Conservation (phyloP, 1,140 invertebrate genomes). For the Drosophila triauraria region DNA sequence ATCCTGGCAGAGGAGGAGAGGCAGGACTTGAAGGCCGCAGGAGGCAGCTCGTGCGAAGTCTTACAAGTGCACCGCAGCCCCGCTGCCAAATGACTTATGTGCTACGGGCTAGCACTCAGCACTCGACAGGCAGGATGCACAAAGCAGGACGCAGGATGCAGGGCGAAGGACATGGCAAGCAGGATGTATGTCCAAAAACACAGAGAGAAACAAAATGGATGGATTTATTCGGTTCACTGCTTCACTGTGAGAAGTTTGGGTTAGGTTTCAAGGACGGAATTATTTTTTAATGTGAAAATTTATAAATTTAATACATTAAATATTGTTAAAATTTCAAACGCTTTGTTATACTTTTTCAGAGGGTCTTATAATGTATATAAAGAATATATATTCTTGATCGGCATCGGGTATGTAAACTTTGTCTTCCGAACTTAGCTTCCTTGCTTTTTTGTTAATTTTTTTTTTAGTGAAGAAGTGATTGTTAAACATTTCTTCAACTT, state of each 20-base stretch:
- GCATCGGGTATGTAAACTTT: too few relatives aligned
- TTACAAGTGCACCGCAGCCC: slow-evolving; percentile 65
- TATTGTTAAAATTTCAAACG: too few relatives aligned
- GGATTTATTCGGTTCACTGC: not conserved
- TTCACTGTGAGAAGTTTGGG: not conserved
- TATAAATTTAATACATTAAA: too few relatives aligned
- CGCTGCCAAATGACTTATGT: slow-evolving; percentile 77
- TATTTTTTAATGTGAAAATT: not conserved
- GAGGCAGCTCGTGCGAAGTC: slow-evolving; percentile 67
- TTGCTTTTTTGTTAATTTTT: too few relatives aligned
- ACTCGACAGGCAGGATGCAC: slow-evolving; percentile 42
- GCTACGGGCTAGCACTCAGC: slow-evolving; percentile 63
- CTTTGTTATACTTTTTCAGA: too few relatives aligned
- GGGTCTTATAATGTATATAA: too few relatives aligned
- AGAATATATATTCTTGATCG: too few relatives aligned
- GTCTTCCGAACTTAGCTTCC: too few relatives aligned
- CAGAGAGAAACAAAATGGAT: not conserved
- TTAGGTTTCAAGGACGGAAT: too few relatives aligned
- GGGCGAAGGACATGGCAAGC: slow-evolving; percentile 31
- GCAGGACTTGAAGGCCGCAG: slow-evolving; percentile 41
- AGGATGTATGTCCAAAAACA: slow-evolving; percentile 17
- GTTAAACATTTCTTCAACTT: too few relatives aligned
- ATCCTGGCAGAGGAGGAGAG: not conserved
- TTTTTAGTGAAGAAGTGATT: too few relatives aligned
- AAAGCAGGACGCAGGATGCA: slow-evolving; percentile 22